Base-by-base conservation (phyloP, 2,797 vertebrate species). In the Dermochelys coriacea region DNA sequence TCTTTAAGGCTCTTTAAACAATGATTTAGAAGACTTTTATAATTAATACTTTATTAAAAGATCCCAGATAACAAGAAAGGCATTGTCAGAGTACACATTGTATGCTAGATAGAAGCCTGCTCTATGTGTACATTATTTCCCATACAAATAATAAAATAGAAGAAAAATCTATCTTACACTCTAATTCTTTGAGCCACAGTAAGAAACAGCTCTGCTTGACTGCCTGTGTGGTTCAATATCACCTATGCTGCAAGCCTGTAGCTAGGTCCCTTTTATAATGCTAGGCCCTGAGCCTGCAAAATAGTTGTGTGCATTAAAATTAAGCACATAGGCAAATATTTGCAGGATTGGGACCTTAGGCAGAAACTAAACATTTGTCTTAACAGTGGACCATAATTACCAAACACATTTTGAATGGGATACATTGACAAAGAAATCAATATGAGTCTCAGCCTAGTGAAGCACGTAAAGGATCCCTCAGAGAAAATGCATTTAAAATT, bases 11-110 rank as follows among this genome's bases (percentile, higher is more conserved):
- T 96, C 94, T 41, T 74, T 93, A 97, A 97, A 97, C 93, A 97
- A 96, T 96, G 96, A 91, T 23, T 82, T 80, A 93, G 93, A 95
- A 87, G 93, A 90, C 91, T 93, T 88, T 94, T 94, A 88, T 97
- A 97, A 97, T 97, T 97, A 96, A 94, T 79, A 84, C 91, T 97
- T 97, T 97, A 97, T 97, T 96, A 97, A 97, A 97, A 96, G 96
- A 97, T 97, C 49, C 37, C 55, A 95, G 96, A 96, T 97, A 97
- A 94, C 23, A 15, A 90, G 71, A 64, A 49, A 87, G 74, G 85
- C 90, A 91, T 94, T 96, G 94, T 96, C 89, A 90, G 89, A 49
- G 25, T 12, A 19, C 1, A 0, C 12, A 12, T 80, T 0, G 1
- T 1, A 9, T 80, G 90, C 83, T 89, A 1, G 0, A 45, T 71